phyloP scores from a whole-genome alignment of 2,888 invertebrate genomes.

The Hirtodrosophila cameraria region DNA sequence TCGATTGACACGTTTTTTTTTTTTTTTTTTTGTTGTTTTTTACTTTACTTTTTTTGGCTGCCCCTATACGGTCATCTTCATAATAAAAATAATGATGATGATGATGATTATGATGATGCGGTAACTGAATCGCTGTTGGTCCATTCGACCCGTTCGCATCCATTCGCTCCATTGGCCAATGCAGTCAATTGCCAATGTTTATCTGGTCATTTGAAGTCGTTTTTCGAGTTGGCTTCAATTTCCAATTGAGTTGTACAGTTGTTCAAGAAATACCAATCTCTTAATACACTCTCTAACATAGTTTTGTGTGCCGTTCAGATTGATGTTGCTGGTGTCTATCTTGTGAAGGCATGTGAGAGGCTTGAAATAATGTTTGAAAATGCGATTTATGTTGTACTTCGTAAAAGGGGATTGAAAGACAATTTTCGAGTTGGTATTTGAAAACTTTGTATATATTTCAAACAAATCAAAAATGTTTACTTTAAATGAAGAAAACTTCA shows the following conservation, averaged over 20 bases:
- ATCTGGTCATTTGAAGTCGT: conserved; percentile 64
- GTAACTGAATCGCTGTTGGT: conserved; percentile 55
- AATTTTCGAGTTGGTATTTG: not conserved
- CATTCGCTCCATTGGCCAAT: conserved; percentile 45
- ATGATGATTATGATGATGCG: conserved; percentile 56
- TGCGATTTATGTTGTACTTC: conserved; percentile 24
- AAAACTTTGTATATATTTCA: no score
- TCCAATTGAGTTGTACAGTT: conserved; percentile 55
- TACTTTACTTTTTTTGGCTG: conserved; percentile 21
- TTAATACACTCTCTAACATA: conserved; percentile 27
- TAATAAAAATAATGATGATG: conserved; percentile 29
- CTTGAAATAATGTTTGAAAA: conserved; percentile 18
- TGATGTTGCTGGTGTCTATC: conserved; percentile 11
- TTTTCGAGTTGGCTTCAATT: conserved; percentile 65
- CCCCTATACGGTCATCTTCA: conserved; percentile 24
- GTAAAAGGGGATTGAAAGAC: conserved; percentile 8
- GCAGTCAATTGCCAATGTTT: conserved; percentile 61
- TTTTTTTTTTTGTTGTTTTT: conserved; percentile 11
- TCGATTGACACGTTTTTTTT: conserved; percentile 68
- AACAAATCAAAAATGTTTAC: no score
- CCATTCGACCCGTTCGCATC: conserved; percentile 21
- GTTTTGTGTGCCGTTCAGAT: conserved; percentile 1
- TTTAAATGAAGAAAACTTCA: no score
- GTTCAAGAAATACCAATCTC: conserved; percentile 36
- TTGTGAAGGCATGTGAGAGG: conserved; percentile 3